A percentile compares a stretch with the other conserved stretches of the same genome.
phyloP scores from a whole-genome alignment of 2,113 vertebrate genomes.

The Cinclus mexicanus region DNA sequence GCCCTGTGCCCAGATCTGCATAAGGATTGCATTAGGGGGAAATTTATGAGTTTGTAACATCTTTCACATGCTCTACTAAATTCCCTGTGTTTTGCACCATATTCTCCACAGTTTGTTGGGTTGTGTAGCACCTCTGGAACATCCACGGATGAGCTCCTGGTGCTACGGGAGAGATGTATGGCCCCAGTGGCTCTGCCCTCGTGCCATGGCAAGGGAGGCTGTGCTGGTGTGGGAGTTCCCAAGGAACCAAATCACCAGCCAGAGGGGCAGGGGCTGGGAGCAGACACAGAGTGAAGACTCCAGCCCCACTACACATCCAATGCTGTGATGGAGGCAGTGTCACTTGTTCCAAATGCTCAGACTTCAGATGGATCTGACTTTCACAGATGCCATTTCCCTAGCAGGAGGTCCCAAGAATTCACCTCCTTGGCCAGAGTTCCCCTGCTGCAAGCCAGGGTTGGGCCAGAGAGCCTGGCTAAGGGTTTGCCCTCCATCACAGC shows the following conservation, averaged over 20 bases:
- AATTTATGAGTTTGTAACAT: neutral
- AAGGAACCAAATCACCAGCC: neutral
- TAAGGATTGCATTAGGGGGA: neutral
- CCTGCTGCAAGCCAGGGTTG: accelerated
- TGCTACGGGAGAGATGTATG: accelerated
- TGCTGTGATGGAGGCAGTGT: accelerated
- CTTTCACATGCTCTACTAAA: neutral
- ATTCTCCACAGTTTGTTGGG: neutral
- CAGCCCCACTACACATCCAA: accelerated
- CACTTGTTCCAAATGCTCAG: neutral
- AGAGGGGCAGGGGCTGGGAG: neutral
- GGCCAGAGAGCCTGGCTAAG: neutral
- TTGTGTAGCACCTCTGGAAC: neutral
- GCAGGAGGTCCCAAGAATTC: neutral
- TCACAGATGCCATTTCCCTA: neutral
- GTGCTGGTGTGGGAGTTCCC: neutral
- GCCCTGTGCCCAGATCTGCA: neutral
- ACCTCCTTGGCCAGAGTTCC: neutral
- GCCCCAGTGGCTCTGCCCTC: accelerated
- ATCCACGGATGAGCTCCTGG: neutral
- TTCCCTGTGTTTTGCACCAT: neutral
- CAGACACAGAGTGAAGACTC: neutral
- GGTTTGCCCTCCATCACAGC: neutral
- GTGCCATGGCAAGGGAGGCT: neutral
- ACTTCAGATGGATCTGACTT: neutral